phyloP scores from a whole-genome alignment of 2,888 invertebrate genomes.

The Augochlorella aurata region DNA sequence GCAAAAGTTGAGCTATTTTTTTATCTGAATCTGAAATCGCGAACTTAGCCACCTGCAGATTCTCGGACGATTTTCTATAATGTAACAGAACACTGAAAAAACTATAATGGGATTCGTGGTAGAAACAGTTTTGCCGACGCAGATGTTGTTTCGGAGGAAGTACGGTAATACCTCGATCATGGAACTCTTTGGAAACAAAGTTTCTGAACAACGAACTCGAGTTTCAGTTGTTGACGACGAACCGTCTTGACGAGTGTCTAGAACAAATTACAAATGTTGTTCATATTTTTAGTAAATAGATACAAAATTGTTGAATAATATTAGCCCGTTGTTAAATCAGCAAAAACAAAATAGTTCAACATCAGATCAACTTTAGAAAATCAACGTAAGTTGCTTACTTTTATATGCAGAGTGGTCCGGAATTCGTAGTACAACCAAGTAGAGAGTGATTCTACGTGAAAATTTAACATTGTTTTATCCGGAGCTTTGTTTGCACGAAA shows the following conservation, averaged over 20 bases:
- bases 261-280: background rate
- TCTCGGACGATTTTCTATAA: background rate
- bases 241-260: background rate
- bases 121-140: background rate
- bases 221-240: background rate
- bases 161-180: background rate
- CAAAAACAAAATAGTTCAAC: no score
- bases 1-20: constrained; percentile 18
- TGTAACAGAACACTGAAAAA: background rate
- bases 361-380: background rate
- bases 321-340: no score
- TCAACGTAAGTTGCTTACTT: background rate
- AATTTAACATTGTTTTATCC: no score
- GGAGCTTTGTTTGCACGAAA: no score
- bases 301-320: background rate
- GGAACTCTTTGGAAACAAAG: background rate
- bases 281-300: background rate
- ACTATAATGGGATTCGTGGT: background rate
- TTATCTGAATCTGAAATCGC: constrained; percentile 3
- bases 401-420: background rate
- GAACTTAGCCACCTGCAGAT: background rate
- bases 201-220: background rate
- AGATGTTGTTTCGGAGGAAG: background rate
- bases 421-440: no score
- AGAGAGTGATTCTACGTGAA: no score